Evolutionary conservation across 2,797 vertebrate species (phyloP).

Genomic region (Sphenodon punctatus): DNA sequence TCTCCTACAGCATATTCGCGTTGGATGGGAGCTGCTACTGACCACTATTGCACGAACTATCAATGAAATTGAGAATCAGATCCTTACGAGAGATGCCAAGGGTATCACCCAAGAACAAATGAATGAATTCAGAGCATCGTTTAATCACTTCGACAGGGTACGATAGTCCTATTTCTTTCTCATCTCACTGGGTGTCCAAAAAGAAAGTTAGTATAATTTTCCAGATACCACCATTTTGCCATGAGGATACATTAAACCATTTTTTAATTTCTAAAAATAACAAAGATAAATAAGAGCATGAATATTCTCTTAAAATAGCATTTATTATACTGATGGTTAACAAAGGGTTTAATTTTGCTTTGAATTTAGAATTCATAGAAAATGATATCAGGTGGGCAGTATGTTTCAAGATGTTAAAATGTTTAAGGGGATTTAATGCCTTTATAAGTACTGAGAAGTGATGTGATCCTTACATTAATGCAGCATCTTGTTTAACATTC

Average conservation of each 20-base stretch:
- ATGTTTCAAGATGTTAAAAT: background rate
- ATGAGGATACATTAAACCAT: background rate
- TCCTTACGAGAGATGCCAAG: slow-evolving; percentile 96
- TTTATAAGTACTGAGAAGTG: background rate
- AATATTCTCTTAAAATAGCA: background rate
- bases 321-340: background rate
- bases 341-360: background rate
- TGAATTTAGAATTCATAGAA: background rate
- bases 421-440: slow-evolving; percentile 2
- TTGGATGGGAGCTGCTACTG: slow-evolving; percentile 95
- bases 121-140: slow-evolving; percentile 96
- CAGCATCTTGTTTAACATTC: background rate
- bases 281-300: background rate
- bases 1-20: slow-evolving; percentile 88
- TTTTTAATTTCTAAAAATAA: background rate
- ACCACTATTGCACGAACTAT: slow-evolving; percentile 96
- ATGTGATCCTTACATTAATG: background rate
- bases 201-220: background rate
- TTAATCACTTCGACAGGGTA: slow-evolving; percentile 99
- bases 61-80: slow-evolving; percentile 97
- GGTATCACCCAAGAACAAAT: slow-evolving; percentile 98
- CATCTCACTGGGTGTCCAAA: background rate
- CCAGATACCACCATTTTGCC: too few relatives aligned
- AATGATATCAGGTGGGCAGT: background rate
- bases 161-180: slow-evolving; percentile 44